These are phyloP conservation scores for Ginglymostoma cirratum DNA, from an alignment of 2,113 vertebrate genomes.

Conservation along the genomic window DNA sequence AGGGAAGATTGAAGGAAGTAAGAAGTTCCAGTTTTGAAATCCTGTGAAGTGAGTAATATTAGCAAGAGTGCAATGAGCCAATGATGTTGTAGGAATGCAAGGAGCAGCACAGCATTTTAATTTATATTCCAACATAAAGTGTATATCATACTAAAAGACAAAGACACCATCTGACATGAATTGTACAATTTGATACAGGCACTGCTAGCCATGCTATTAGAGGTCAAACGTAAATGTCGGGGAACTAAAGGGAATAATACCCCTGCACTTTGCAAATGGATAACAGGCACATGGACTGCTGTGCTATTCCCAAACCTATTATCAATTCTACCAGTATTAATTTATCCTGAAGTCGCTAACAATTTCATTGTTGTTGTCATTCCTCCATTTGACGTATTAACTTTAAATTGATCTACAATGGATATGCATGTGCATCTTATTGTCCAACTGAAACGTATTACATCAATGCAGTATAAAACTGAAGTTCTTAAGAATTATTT, in stretches of 20 bases:
- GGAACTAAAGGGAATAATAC: not conserved
- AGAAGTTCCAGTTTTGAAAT: slow-evolving; percentile 2
- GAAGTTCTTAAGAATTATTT: not conserved
- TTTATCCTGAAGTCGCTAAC: not conserved
- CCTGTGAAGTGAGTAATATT: not conserved
- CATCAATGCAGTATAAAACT: not conserved
- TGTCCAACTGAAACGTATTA: not conserved
- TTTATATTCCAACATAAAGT: not conserved
- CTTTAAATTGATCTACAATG: not conserved
- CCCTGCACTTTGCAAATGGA: not conserved
- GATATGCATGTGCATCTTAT: slow-evolving; percentile 1
- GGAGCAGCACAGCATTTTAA: not conserved
- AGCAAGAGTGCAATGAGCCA: not conserved
- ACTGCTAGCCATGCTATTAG: not conserved
- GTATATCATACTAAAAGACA: not conserved
- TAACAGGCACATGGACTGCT: not conserved
- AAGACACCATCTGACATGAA: not conserved
- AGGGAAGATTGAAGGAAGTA: not conserved
- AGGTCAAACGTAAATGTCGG: not conserved
- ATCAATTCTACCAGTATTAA: not conserved
- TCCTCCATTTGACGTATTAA: not conserved
- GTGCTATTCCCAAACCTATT: not conserved
- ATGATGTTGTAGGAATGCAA: not conserved
- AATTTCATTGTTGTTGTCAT: not conserved
- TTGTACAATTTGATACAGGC: not conserved